Percentiles rank a stretch among this genome's conserved stretches.
Evolutionary conservation across 2,888 invertebrate genomes (phyloP).

Genomic region (Pharmacophagus antenor): DNA sequence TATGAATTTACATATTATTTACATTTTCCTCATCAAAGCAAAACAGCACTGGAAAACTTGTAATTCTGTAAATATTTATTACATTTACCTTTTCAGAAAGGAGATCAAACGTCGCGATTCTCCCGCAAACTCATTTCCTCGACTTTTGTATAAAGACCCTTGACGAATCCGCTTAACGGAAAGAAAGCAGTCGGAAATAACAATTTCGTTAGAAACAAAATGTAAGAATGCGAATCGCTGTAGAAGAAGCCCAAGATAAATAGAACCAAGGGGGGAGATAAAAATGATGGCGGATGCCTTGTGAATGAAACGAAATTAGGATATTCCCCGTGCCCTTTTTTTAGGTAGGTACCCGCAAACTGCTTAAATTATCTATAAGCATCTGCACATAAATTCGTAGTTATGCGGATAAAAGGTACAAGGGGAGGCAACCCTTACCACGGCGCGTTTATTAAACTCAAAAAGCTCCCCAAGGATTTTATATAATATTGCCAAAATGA

Average conservation of each 20-base stretch:
- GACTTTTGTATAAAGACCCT: conserved; percentile 64
- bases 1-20: conserved; percentile 18
- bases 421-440: conserved; percentile 31
- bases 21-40: conserved; percentile 24
- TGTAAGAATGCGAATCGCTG: conserved; percentile 69
- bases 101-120: conserved; percentile 66
- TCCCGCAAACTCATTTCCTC: conserved; percentile 69
- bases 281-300: conserved; percentile 77
- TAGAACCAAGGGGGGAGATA: conserved; percentile 75
- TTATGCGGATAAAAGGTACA: conserved; percentile 36
- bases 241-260: conserved; percentile 71
- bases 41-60: conserved; percentile 20
- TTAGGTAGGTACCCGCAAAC: conserved; percentile 50
- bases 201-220: conserved; percentile 77
- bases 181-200: conserved; percentile 77
- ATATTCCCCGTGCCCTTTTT: conserved; percentile 68
- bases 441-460: conserved; percentile 33
- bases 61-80: conserved; percentile 38
- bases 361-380: conserved; percentile 67
- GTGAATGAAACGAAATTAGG: conserved; percentile 76
- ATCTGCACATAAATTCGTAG: conserved; percentile 50
- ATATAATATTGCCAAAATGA: conserved; percentile 33
- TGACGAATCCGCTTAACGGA: conserved; percentile 71
- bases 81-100: conserved; percentile 52
- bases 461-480: conserved; percentile 31